Conservation (phyloP, 2,113 vertebrate species). For the Clarias macrocephalus region DNA sequence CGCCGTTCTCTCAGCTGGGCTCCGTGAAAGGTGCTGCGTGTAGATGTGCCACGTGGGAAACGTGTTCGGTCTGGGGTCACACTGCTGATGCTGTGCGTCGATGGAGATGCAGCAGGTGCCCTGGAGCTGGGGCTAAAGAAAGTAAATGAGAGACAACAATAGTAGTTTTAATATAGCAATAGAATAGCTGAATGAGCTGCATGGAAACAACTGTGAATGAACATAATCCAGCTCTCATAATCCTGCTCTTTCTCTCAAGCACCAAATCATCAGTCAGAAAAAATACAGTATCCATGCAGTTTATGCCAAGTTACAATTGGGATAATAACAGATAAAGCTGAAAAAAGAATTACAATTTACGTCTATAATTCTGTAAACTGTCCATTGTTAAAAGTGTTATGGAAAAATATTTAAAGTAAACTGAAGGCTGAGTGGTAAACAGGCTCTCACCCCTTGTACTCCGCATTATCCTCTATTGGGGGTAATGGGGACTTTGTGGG, state of each 20-base stretch:
- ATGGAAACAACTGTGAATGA: neutral
- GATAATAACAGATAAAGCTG: too few relatives aligned
- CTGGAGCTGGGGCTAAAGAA: conserved; percentile 36
- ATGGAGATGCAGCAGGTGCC: conserved; percentile 79
- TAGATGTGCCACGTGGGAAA: conserved; percentile 93
- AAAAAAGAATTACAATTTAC: too few relatives aligned
- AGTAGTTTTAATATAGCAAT: neutral
- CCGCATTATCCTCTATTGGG: conserved; percentile 80
- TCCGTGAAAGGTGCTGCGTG: conserved; percentile 96
- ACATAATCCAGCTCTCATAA: neutral
- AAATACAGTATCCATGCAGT: neutral
- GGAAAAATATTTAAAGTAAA: too few relatives aligned
- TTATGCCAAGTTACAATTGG: neutral
- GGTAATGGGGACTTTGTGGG: conserved; percentile 82
- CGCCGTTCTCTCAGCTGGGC: conserved; percentile 95
- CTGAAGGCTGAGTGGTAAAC: neutral
- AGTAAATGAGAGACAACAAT: neutral
- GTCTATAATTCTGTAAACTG: too few relatives aligned
- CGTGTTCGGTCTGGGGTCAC: conserved; percentile 85
- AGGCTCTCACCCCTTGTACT: conserved; percentile 85
- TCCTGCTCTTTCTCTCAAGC: neutral
- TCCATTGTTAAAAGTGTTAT: too few relatives aligned
- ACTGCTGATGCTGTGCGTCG: conserved; percentile 82
- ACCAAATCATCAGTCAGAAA: neutral
- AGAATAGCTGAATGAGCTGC: neutral